A percentile compares a stretch with the other conserved stretches of the same genome.
phyloP scores from a whole-genome alignment of 1,140 invertebrate genomes.

The Zaprionus davidi region DNA sequence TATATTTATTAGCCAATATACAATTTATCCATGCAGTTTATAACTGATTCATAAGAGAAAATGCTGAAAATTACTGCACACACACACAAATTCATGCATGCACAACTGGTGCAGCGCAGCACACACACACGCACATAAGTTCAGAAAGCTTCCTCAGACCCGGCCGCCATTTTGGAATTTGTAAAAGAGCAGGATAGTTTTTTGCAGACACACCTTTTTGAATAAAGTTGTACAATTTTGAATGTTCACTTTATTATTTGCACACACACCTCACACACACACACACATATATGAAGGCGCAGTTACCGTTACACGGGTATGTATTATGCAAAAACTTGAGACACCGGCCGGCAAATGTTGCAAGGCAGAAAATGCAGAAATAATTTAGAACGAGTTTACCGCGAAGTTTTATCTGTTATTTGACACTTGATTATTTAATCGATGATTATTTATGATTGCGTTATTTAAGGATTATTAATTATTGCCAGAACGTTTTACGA shows the following conservation, averaged over 20 bases:
- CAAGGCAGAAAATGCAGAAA: constrained; percentile 9
- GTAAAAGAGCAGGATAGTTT: constrained; percentile 19
- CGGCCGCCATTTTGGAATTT: constrained; percentile 69
- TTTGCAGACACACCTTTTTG: not conserved
- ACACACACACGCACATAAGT: not conserved
- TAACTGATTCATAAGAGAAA: not conserved
- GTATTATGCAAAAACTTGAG: constrained; percentile 46
- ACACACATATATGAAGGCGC: not conserved
- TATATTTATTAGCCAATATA: not conserved
- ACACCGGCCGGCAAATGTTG: constrained; percentile 39
- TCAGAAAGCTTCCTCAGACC: constrained; percentile 14
- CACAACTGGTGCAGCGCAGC: not conserved
- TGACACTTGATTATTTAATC: constrained; percentile 49
- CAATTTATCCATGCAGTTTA: constrained; percentile 2
- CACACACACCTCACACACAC: not conserved
- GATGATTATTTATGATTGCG: constrained; percentile 49
- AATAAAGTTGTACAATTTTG: not conserved
- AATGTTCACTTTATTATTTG: not conserved
- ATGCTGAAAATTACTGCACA: not conserved
- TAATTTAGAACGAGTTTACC: not conserved
- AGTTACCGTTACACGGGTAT: constrained; percentile 25
- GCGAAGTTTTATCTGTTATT: constrained; percentile 28
- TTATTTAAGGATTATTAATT: constrained; percentile 43
- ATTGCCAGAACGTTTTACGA: constrained; percentile 28
- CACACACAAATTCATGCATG: constrained; percentile 7